These are phyloP conservation scores for Heliconius erato DNA, from an alignment of 2,888 invertebrate genomes.

Conservation along the genomic window DNA sequence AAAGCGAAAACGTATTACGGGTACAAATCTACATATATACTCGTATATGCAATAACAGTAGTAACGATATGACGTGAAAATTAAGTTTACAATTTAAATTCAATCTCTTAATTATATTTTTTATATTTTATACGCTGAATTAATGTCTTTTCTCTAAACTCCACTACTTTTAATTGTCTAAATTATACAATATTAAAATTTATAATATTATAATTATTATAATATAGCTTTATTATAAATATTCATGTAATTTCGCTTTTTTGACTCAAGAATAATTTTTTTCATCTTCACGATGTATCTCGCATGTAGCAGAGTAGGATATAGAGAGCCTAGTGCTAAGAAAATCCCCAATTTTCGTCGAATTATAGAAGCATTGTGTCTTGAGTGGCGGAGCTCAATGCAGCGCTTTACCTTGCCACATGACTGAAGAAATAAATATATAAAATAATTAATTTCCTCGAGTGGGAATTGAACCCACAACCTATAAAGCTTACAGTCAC, in stretches of 20 bases:
- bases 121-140: conserved; percentile 2
- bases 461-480: too few species aligned
- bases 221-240: neutral
- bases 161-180: conserved; percentile 3
- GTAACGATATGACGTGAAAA: neutral
- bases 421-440: too few species aligned
- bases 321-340: too few species aligned
- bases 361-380: too few species aligned
- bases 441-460: too few species aligned
- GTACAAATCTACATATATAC: neutral
- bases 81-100: conserved; percentile 3
- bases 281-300: too few species aligned
- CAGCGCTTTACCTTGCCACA: too few species aligned
- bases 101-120: neutral
- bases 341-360: too few species aligned
- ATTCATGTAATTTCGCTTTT: neutral
- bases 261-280: neutral
- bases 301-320: too few species aligned
- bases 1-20: conserved; percentile 13
- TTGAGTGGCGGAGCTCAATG: too few species aligned
- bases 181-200: conserved; percentile 4
- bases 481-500: too few species aligned
- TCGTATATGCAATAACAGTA: neutral
- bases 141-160: neutral
- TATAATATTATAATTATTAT: neutral